Evolutionary conservation across 2,113 vertebrate species (phyloP), one percentile per base, ranked within the genome.

Genomic region (Brachypodius melanocephalos): DNA sequence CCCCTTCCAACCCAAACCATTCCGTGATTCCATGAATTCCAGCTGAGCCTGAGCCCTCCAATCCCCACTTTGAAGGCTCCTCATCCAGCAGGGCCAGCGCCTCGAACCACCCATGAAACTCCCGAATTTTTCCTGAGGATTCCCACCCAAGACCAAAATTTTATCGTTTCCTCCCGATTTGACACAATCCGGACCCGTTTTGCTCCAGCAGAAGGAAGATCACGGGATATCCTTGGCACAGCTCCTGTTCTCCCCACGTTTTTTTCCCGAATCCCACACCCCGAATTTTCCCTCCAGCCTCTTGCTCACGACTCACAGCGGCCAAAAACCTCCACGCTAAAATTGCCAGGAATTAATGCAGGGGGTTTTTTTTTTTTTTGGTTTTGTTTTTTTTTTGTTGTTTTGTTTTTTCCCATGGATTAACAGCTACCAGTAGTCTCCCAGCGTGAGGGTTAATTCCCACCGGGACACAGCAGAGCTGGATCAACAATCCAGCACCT

Each of bases 61-160:
- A 85, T 36, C 10, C 31, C 6, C 5, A 3, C 6, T 34, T 18
- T 3, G 55, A 69, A 58, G 45, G 32, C 28, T 32, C 17, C 55
- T 77, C 52, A 48, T 38, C 43, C 52, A 63, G 52, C 32, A 63
- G 49, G 55, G 49, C 29, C 42, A 46, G 26, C 3, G 1, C 85
- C 52, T 54, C 40, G n/a, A 43, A 16, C 17, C 31, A 26, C 14
- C 45, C 38, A 16, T 0, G 0, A 2, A 59, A 59, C 5, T 55
- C 54, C 62, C 61, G 10, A 22, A 11, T 3, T 32, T 17, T 22
- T 76, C 52, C 43, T 0, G 2, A 45, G 54, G n/a, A 77, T 45
- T 28, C 11, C 26, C 4, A 0, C 26, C 32, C 3, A 0, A 17
- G 12, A 20, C 17, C 21, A 15, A 42, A 38, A 63, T 42, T 93